Percentiles rank a stretch among this genome's conserved stretches.
phyloP scores from a whole-genome alignment of 2,888 invertebrate species.

The Linnaemya tessellans region DNA sequence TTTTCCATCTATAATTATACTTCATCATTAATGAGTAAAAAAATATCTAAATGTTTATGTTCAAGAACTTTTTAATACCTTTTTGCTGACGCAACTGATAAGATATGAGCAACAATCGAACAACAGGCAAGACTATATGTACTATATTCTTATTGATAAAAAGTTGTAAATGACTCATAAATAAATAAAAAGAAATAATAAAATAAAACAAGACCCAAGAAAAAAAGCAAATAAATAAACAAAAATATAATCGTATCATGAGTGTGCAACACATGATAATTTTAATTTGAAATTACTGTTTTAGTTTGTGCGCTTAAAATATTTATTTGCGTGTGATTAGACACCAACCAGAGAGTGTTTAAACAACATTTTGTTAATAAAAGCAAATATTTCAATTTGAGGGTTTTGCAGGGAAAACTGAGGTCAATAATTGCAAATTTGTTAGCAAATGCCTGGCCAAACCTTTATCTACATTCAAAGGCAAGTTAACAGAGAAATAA shows the following conservation, averaged over 20 bases:
- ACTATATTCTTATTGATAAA: neutral
- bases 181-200: neutral
- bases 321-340: neutral
- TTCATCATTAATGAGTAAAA: no score
- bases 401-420: no score
- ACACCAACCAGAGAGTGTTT: neutral
- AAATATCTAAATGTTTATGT: neutral
- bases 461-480: no score
- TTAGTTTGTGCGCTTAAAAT: neutral
- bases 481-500: no score
- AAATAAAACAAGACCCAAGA: neutral
- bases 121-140: neutral
- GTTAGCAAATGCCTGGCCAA: no score
- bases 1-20: no score
- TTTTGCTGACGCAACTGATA: conserved; percentile 31
- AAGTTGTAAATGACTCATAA: conserved; percentile 32
- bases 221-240: no score
- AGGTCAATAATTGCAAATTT: no score
- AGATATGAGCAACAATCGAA: conserved; percentile 46
- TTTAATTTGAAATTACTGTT: neutral
- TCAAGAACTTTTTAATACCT: neutral
- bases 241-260: neutral
- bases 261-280: neutral
- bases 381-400: no score
- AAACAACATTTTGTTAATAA: neutral